Percentiles rank a stretch among this genome's conserved stretches.
Evolutionary conservation across 2,113 vertebrate species (phyloP).

Genomic region (Nerophis lumbriciformis): DNA sequence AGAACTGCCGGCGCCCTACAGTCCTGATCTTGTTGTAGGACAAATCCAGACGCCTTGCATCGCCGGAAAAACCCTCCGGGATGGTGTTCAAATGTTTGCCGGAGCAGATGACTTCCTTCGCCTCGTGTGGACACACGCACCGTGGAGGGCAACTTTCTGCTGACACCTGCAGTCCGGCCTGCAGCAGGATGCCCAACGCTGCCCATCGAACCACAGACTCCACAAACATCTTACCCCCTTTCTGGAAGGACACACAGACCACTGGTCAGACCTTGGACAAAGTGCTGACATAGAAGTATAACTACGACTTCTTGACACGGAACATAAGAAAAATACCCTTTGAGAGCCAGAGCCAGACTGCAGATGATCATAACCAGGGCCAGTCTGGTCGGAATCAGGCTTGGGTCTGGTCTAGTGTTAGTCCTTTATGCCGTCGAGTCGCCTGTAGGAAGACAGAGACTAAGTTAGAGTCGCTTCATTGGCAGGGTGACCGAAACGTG

Average conservation of each 20-base stretch:
- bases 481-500: background rate
- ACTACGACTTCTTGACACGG: background rate
- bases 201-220: slow-evolving; percentile 63
- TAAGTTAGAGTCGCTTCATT: background rate
- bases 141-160: slow-evolving; percentile 71
- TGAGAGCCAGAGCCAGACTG: slow-evolving; percentile 42
- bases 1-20: slow-evolving; percentile 76
- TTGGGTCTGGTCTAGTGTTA: slow-evolving; percentile 32
- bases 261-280: background rate
- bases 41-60: slow-evolving; percentile 76
- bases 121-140: slow-evolving; percentile 73
- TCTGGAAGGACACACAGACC: slow-evolving; percentile 46
- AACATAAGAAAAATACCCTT: slow-evolving; percentile 44
- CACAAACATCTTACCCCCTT: slow-evolving; percentile 70
- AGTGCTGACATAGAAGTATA: background rate
- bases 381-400: slow-evolving; percentile 42
- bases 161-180: slow-evolving; percentile 49
- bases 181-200: slow-evolving; percentile 60
- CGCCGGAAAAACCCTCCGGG: slow-evolving; percentile 72
- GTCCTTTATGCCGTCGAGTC: slow-evolving; percentile 18
- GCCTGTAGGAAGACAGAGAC: slow-evolving; percentile 31
- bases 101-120: slow-evolving; percentile 77
- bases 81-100: slow-evolving; percentile 72
- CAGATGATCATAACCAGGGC: slow-evolving; percentile 72
- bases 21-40: slow-evolving; percentile 80